Percentiles rank a stretch among this genome's conserved stretches.
These are phyloP conservation scores for Coronaproctus castanopsis DNA, from an alignment of 2,888 invertebrate species.

Conservation along the genomic window DNA sequence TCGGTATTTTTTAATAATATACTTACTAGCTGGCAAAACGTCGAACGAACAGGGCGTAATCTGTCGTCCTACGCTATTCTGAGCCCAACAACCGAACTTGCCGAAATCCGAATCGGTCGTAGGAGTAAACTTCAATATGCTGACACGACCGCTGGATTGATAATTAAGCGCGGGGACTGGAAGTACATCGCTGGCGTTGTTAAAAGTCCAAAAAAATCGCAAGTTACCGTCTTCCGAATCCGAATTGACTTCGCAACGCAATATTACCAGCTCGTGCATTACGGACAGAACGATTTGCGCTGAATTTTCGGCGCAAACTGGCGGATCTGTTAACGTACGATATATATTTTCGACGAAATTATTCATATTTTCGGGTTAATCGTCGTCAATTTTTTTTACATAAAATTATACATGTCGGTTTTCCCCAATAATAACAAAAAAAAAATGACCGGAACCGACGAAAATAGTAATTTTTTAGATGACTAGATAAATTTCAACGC, in stretches of 20 bases:
- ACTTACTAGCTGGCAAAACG: slow-evolving; percentile 59
- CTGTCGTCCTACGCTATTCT: slow-evolving; percentile 63
- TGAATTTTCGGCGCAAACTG: slow-evolving; percentile 49
- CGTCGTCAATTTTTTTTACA: too few species aligned
- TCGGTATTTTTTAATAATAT: too few species aligned
- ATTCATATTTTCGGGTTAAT: too few species aligned
- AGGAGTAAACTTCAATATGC: slow-evolving; percentile 37
- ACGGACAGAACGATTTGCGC: slow-evolving; percentile 50
- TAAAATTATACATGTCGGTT: too few species aligned
- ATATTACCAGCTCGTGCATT: slow-evolving; percentile 47
- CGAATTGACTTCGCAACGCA: slow-evolving; percentile 63
- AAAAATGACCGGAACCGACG: too few species aligned
- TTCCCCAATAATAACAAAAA: too few species aligned
- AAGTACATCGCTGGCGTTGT: slow-evolving; percentile 52
- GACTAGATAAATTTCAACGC: too few species aligned
- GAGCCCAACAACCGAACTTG: slow-evolving; percentile 71
- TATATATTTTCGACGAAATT: too few species aligned
- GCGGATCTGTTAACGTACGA: slow-evolving; percentile 48
- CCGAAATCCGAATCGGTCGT: slow-evolving; percentile 43
- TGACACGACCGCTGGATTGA: slow-evolving; percentile 28
- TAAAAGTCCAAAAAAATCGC: slow-evolving; percentile 68
- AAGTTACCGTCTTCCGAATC: slow-evolving; percentile 42
- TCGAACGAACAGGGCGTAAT: slow-evolving; percentile 59
- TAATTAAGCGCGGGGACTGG: slow-evolving; percentile 44
- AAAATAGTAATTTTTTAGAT: too few species aligned